Base-by-base conservation (phyloP, 2,113 vertebrate genomes). In the Xenopus laevis region DNA sequence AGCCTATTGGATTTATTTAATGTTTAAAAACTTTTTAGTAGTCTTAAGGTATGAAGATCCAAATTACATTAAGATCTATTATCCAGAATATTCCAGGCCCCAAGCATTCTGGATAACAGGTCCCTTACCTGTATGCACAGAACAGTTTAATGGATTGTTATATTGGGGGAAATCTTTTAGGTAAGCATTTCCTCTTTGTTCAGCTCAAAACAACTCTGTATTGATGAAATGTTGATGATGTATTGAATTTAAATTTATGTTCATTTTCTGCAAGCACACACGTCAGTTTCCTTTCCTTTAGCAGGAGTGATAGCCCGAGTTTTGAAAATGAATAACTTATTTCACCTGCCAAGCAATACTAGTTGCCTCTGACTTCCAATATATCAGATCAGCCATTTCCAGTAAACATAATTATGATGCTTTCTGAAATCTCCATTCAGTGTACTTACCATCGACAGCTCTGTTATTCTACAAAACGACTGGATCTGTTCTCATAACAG, bases 371-470 rank as follows among this genome's bases (percentile, higher is more conserved):
- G 45, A 50, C 65, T 67, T 67, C 15, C 65, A 50, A 67, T 67
- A 67, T 18, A 67, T 67, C 65, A 67, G 65, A 23, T 50, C 21
- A 67, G 44, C 18, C 65, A 47, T 50, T 67, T 67, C 45, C 18
- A 21, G 18, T 18, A 30, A 67, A 65, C 44, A 16, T 10, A 67
- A 65, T 65, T 44, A 65, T 46, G 40, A 20, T 65, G 63, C n/a
- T 65, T 65, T 44, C 63, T 65, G 65, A 67, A 67, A 67, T 50
- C 46, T 20, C 46, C 65, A 67, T 67, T 67, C 33, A n/a, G 12
- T 66, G 46, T 45, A 47, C 44, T 66, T 67, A 50, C 65, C 20
- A 23, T 23, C 8, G 65, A 67, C 65, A 67, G 65, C 44, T 67
- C 65, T 50, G 17, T 52, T 67, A 67, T 52, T 67, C 20, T 18